Evolutionary conservation across 2,888 invertebrate species (phyloP), one percentile per base, ranked within the genome.

Genomic region (Eilema sororculum): DNA sequence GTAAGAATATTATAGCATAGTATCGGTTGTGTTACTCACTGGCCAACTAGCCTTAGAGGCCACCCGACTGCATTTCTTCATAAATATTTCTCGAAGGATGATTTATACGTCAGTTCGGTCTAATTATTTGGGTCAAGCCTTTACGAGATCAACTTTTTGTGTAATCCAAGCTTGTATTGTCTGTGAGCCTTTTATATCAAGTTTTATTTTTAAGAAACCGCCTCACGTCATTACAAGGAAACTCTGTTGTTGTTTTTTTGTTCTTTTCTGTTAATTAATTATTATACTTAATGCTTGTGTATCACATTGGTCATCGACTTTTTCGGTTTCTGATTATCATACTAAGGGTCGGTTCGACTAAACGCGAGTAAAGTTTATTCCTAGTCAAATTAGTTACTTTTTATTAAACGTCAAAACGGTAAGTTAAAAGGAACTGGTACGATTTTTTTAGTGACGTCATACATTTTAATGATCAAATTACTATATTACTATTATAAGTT

Each of bases 91-190:
- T 88, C 84, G 86, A 86, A 84, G 87, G 86, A 93, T 93, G 92
- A 93, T 93, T 93, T 93, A 93, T 92, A 84, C 83, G 84, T 84
- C 86, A 87, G 87, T 84, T 85, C 83, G 86, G 89, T 90, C 91
- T 92, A 92, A 93, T 93, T 93, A 93, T 93, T 91, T 90, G 85
- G 93, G 90, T 88, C 92, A 89, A 85, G 84, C 87, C 78, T 88
- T 87, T 88, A 88, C 80, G 80, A 90, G 89, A 91, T 90, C 89
- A 85, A 84, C 85, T 89, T 91, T 90, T 90, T 89, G 33, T 57
- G 74, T 70, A 72, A 67, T 65, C 78, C 73, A 71, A 57, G 73
- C 64, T 77, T 76, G 76, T 76, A 85, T 87, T 87, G 87, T 86
- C 81, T 79, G 75, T 68, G 58, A 16, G 28, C 30, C 78, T 80